Evolutionary conservation across 1,140 invertebrate genomes (phyloP).

Genomic region (Drosophila arizonae): DNA sequence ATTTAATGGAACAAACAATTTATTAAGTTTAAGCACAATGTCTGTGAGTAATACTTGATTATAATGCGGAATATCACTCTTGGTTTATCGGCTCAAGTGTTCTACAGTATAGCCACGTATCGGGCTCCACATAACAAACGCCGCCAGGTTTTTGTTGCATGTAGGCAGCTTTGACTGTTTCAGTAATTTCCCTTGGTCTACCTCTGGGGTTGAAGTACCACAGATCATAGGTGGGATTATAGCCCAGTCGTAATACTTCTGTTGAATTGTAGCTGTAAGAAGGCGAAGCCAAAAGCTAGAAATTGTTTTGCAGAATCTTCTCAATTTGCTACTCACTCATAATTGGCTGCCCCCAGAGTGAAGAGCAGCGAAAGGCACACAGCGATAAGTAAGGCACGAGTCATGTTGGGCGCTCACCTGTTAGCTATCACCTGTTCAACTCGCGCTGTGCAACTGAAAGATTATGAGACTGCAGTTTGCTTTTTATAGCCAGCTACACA

Average conservation of each 20-base stretch:
- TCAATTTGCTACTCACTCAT: slow-evolving; percentile 11
- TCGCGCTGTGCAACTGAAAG: slow-evolving; percentile 8
- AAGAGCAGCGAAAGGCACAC: slow-evolving; percentile 23
- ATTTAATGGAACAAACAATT: not conserved
- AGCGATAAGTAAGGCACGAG: slow-evolving; percentile 10
- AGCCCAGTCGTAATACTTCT: slow-evolving; percentile 25
- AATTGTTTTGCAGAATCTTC: not conserved
- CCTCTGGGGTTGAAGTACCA: slow-evolving; percentile 60
- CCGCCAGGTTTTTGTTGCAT: slow-evolving; percentile 30
- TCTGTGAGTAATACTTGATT: not conserved
- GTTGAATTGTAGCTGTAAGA: not conserved
- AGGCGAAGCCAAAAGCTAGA: not conserved
- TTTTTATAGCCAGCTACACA: slow-evolving; percentile 4
- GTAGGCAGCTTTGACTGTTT: slow-evolving; percentile 40
- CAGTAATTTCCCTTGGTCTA: slow-evolving; percentile 15
- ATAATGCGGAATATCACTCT: too few relatives aligned
- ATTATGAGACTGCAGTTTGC: not conserved
- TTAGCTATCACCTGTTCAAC: slow-evolving; percentile 15
- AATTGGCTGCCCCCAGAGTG: not conserved
- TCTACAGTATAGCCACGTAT: slow-evolving; percentile 53
- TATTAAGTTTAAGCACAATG: not conserved
- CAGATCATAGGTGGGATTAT: slow-evolving; percentile 64
- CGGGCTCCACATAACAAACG: slow-evolving; percentile 34
- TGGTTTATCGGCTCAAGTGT: slow-evolving; percentile 11
- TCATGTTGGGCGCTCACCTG: slow-evolving; percentile 17